phyloP scores from a whole-genome alignment of 2,888 invertebrate species.

The Microctonus brassicae region DNA sequence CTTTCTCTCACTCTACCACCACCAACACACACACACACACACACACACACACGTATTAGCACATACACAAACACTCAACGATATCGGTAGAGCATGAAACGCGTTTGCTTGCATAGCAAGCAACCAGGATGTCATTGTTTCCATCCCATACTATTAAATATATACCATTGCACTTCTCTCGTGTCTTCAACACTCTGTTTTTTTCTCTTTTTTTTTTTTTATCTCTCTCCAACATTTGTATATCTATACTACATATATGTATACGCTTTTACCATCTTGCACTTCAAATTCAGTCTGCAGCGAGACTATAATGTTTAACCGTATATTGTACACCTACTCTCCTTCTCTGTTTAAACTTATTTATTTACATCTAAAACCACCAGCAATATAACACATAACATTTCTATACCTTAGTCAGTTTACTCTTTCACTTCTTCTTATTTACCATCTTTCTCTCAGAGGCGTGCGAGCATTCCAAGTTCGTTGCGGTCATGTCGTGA shows the following conservation, averaged over 20 bases:
- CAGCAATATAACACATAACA: no score
- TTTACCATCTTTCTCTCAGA: conserved; percentile 43
- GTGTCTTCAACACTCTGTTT: neutral
- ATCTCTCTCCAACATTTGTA: neutral
- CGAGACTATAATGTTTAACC: no score
- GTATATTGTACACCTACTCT: neutral
- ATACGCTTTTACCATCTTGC: neutral
- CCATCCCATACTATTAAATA: conserved; percentile 21
- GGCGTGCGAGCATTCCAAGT: conserved; percentile 55
- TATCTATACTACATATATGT: neutral
- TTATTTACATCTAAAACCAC: no score
- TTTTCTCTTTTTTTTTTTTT: neutral
- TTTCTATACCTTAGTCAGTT: no score
- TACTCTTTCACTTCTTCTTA: conserved; percentile 38
- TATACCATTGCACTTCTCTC: conserved; percentile 8
- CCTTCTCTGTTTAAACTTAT: conserved; percentile 18
- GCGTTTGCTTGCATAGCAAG: conserved; percentile 50
- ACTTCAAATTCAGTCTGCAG: no score
- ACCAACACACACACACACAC: neutral
- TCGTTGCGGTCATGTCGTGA: conserved; percentile 50
- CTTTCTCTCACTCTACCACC: no score
- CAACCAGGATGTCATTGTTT: conserved; percentile 53
- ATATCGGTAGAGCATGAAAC: conserved; percentile 46
- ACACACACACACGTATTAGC: neutral
- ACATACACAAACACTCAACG: no score